phyloP scores from a whole-genome alignment of 1,140 invertebrate species.

The Acromyrmex charruanus region DNA sequence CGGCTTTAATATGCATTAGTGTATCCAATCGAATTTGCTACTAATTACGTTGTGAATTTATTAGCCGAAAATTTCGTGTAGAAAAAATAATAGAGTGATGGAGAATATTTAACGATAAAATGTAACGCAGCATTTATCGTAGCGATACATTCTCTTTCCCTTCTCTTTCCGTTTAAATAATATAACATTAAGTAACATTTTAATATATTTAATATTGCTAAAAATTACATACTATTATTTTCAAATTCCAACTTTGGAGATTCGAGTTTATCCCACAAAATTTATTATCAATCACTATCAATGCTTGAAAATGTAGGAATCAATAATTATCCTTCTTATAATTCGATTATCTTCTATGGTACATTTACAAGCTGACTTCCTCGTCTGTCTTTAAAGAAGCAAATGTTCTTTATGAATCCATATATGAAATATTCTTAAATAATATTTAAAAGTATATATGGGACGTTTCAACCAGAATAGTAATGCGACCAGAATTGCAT shows the following conservation, averaged over 20 bases:
- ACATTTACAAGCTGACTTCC: slow-evolving; percentile 25
- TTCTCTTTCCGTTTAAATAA: slow-evolving; percentile 5
- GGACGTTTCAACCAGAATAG: too few species aligned
- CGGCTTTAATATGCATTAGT: too few species aligned
- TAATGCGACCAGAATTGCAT: too few species aligned
- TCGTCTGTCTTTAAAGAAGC: background rate
- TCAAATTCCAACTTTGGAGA: slow-evolving; percentile 22
- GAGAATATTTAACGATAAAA: slow-evolving; percentile 2
- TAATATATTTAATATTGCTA: slow-evolving; percentile 32
- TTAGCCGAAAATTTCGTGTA: slow-evolving; percentile 1
- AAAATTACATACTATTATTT: slow-evolving; percentile 28
- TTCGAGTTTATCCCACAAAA: background rate
- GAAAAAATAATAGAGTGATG: slow-evolving; percentile 1
- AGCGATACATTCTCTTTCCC: background rate
- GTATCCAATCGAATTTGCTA: background rate
- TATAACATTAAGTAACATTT: background rate
- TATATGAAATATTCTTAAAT: background rate
- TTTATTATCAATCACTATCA: slow-evolving; percentile 12
- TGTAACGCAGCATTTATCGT: background rate
- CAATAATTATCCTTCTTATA: slow-evolving; percentile 9
- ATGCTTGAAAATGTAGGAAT: slow-evolving; percentile 19
- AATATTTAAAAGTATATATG: slow-evolving; percentile 22
- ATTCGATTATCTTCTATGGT: slow-evolving; percentile 23
- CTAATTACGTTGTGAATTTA: background rate
- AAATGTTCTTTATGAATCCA: background rate